These are phyloP conservation scores for Drosophila pruinosa DNA, from an alignment of 1,140 invertebrate genomes.

Conservation along the genomic window DNA sequence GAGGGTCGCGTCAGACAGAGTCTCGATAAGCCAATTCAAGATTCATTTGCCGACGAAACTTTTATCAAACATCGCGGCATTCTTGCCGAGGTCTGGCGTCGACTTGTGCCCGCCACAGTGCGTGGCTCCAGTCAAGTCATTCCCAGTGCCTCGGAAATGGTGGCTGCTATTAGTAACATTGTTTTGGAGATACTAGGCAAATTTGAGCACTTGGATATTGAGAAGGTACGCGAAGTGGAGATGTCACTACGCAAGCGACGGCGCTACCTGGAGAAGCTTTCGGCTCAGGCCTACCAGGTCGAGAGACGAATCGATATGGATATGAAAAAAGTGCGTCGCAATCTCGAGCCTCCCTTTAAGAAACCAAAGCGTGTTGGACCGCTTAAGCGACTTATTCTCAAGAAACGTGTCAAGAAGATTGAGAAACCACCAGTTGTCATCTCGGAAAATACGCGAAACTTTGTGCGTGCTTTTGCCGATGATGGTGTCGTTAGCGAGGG, in stretches of 20 bases:
- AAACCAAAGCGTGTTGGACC: slow-evolving; percentile 57
- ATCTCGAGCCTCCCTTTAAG: slow-evolving; percentile 67
- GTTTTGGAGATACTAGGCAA: slow-evolving; percentile 62
- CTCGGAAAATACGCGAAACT: slow-evolving; percentile 69
- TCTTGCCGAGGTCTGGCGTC: slow-evolving; percentile 67
- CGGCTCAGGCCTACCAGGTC: slow-evolving; percentile 63
- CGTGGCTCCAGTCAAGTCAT: slow-evolving; percentile 59
- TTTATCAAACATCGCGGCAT: slow-evolving; percentile 58
- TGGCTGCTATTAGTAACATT: slow-evolving; percentile 65
- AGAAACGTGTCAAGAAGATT: slow-evolving; percentile 41
- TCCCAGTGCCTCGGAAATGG: slow-evolving; percentile 63
- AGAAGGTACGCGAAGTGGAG: slow-evolving; percentile 47
- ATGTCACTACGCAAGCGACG: slow-evolving; percentile 47
- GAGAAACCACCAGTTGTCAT: slow-evolving; percentile 22
- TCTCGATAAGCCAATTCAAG: slow-evolving; percentile 48
- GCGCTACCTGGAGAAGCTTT: slow-evolving; percentile 60
- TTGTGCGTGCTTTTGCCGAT: slow-evolving; percentile 69
- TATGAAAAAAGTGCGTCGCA: slow-evolving; percentile 72
- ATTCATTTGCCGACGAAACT: slow-evolving; percentile 54
- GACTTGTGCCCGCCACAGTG: slow-evolving; percentile 59
- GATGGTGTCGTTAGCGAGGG: slow-evolving; percentile 48
- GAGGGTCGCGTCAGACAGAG: slow-evolving; percentile 39
- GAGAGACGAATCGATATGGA: slow-evolving; percentile 73
- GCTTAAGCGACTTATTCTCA: slow-evolving; percentile 53
- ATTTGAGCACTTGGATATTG: slow-evolving; percentile 67